A percentile compares a stretch with the other conserved stretches of the same genome.
Conservation (phyloP, 2,888 invertebrate genomes). For the Matsumyia berberina region DNA sequence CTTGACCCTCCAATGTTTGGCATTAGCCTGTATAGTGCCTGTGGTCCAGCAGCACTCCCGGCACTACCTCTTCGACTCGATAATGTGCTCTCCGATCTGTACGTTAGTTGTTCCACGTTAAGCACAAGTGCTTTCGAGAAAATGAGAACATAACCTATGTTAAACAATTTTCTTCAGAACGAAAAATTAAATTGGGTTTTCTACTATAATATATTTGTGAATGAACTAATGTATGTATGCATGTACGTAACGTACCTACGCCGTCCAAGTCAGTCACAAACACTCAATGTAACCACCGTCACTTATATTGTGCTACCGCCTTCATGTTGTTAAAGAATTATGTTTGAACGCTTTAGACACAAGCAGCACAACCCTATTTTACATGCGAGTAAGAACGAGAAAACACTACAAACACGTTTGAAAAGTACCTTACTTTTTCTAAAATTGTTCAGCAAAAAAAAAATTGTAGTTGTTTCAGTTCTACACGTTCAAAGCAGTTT, state of each 20-base stretch:
- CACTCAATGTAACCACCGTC: neutral
- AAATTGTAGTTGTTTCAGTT: conserved; percentile 64
- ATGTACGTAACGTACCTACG: neutral
- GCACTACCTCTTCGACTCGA: no score
- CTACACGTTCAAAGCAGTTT: conserved; percentile 56
- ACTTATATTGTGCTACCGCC: conserved; percentile 6
- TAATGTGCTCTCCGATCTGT: no score
- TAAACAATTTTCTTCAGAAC: no score
- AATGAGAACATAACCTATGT: no score
- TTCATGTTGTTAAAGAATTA: conserved; percentile 12
- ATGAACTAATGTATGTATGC: no score
- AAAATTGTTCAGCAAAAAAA: conserved; percentile 47
- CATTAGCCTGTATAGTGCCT: no score
- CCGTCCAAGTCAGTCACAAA: neutral
- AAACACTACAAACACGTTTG: conserved; percentile 31
- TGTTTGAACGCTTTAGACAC: conserved; percentile 25
- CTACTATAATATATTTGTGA: no score
- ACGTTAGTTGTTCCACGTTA: no score
- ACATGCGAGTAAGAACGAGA: conserved; percentile 12
- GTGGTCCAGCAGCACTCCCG: no score
- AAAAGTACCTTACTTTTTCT: conserved; percentile 29
- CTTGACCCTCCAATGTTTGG: no score
- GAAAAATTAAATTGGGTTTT: no score
- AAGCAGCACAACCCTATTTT: conserved; percentile 4
- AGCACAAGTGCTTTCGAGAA: no score